phyloP scores from a whole-genome alignment of 2,113 vertebrate species.

The Nettapus auritus region DNA sequence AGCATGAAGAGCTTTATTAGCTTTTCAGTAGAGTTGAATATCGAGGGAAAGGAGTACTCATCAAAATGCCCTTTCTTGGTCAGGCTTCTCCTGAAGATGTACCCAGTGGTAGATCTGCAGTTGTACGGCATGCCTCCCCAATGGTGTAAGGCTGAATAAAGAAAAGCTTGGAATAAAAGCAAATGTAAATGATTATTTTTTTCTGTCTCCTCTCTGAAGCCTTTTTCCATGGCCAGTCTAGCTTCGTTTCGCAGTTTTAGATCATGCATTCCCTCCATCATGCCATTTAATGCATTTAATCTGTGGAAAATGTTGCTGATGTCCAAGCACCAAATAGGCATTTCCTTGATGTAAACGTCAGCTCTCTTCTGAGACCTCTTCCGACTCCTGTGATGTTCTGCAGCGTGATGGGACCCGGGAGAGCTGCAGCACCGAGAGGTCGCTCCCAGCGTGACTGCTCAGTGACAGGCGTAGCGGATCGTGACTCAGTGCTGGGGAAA shows the following conservation, averaged over 20 bases:
- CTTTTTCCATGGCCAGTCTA: background rate
- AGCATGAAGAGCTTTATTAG: background rate
- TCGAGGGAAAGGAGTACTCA: background rate
- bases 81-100: background rate
- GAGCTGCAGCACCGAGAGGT: background rate
- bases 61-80: background rate
- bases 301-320: fast-evolving
- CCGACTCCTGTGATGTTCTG: background rate
- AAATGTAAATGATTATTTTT: background rate
- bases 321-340: background rate
- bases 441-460: fast-evolving
- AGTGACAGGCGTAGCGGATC: fast-evolving
- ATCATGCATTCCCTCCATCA: background rate
- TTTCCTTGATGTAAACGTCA: background rate
- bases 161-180: background rate
- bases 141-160: background rate
- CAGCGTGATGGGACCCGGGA: fast-evolving
- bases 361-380: background rate
- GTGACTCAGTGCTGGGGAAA: background rate
- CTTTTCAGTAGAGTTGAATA: background rate
- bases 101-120: background rate
- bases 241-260: background rate
- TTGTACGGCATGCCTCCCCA: background rate
- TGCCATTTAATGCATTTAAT: background rate
- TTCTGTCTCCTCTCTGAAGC: fast-evolving